Conservation (phyloP, 1,140 invertebrate genomes). For the Macrosteles quadrilineatus region DNA sequence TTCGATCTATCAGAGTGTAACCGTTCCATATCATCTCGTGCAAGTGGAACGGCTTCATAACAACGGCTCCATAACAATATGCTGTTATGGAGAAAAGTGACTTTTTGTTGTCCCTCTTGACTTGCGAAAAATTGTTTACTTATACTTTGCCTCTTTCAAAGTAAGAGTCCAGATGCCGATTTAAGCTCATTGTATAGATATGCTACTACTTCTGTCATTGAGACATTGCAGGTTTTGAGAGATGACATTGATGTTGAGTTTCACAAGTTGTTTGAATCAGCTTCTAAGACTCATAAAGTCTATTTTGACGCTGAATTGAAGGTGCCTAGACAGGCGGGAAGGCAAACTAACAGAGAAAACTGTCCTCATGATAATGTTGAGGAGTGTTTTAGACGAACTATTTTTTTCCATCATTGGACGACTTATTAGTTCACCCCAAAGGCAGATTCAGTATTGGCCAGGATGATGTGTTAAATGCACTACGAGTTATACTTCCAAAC, state of each 20-base stretch:
- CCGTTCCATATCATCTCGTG: neutral
- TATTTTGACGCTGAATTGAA: constrained; percentile 8
- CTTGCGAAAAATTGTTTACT: constrained; percentile 12
- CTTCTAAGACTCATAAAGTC: constrained; percentile 1
- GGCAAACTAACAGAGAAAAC: constrained; percentile 5
- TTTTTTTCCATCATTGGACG: constrained; percentile 1
- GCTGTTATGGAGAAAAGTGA: neutral
- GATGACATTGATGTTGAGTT: constrained; percentile 14
- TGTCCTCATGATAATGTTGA: neutral
- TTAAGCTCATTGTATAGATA: constrained; percentile 3
- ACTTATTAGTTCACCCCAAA: neutral
- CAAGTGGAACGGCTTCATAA: neutral
- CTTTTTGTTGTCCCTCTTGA: neutral
- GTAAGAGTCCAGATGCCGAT: constrained; percentile 7
- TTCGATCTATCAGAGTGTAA: neutral
- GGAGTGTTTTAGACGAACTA: neutral
- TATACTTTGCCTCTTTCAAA: constrained; percentile 13
- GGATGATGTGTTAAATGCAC: constrained; percentile 4
- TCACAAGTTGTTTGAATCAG: constrained; percentile 10
- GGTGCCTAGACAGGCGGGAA: neutral
- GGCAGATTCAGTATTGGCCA: constrained; percentile 7
- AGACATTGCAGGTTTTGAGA: neutral
- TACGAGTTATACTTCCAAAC: neutral
- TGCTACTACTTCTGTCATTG: constrained; percentile 13
- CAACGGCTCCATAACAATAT: too few species aligned